These are phyloP conservation scores for Orthonevra nobilis DNA, from an alignment of 2,888 invertebrate species.

Conservation along the genomic window DNA sequence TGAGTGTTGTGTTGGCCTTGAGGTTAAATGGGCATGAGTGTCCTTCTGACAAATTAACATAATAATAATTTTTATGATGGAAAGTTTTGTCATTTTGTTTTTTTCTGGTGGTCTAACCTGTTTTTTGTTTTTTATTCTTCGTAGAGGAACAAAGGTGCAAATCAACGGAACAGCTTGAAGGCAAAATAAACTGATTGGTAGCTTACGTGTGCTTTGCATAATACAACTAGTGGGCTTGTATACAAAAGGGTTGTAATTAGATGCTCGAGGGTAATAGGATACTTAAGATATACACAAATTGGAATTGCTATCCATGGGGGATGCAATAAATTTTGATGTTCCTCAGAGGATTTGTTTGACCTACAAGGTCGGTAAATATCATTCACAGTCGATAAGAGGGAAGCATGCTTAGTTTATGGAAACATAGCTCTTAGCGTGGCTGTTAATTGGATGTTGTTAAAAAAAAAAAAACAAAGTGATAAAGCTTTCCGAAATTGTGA, in stretches of 20 bases:
- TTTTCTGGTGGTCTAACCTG: constrained; percentile 26
- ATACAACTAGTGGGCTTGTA: not conserved
- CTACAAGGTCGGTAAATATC: constrained; percentile 35
- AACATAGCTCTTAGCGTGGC: not conserved
- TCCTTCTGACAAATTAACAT: constrained; percentile 63
- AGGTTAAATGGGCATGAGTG: constrained; percentile 2
- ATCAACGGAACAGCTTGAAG: constrained; percentile 57
- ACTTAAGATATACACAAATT: constrained; percentile 49
- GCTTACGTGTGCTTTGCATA: constrained; percentile 22
- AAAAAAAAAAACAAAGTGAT: too few species aligned
- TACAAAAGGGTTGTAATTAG: constrained; percentile 58
- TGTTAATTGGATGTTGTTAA: too few species aligned
- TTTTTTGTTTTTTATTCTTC: not conserved
- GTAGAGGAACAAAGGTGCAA: constrained; percentile 51
- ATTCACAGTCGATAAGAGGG: constrained; percentile 5
- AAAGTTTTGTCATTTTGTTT: constrained; percentile 64
- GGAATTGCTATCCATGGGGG: constrained; percentile 49
- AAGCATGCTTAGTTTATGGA: not conserved
- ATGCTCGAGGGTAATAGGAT: constrained; percentile 15
- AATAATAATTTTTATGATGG: constrained; percentile 64
- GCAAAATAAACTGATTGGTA: constrained; percentile 34
- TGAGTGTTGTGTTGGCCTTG: constrained; percentile 25
- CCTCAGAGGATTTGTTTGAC: constrained; percentile 25
- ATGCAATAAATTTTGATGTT: constrained; percentile 61
- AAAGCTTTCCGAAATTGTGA: too few species aligned